phyloP scores from a whole-genome alignment of 2,113 vertebrate genomes.

The Leucoraja erinaceus region DNA sequence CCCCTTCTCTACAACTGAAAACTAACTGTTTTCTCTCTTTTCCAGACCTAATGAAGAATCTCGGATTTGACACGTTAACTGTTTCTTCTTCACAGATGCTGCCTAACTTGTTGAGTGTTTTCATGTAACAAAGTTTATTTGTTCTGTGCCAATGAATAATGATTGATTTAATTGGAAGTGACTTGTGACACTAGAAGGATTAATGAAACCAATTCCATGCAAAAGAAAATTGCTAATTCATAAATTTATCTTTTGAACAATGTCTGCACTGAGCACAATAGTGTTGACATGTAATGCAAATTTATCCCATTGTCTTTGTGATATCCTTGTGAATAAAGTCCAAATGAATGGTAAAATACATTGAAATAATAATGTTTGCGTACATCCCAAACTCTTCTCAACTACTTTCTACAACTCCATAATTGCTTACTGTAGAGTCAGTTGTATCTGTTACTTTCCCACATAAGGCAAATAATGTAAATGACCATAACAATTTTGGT shows the following conservation, averaged over 20 bases:
- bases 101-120: too few relatives aligned
- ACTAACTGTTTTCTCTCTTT: too few relatives aligned
- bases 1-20: too few relatives aligned
- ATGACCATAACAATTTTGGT: neutral
- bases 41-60: too few relatives aligned
- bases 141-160: neutral
- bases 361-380: neutral
- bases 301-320: neutral
- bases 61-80: too few relatives aligned
- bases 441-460: neutral
- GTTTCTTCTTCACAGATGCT: too few relatives aligned
- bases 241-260: neutral
- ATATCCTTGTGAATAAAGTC: neutral
- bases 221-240: neutral
- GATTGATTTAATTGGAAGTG: neutral
- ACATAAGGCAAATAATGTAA: neutral
- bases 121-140: neutral
- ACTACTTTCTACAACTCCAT: neutral
- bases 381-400: neutral
- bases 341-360: neutral
- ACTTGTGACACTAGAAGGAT: too few relatives aligned
- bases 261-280: neutral
- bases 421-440: neutral
- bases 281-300: neutral
- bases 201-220: neutral